phyloP scores from a whole-genome alignment of 1,140 invertebrate species.

The Lepidotrigona ventralis region DNA sequence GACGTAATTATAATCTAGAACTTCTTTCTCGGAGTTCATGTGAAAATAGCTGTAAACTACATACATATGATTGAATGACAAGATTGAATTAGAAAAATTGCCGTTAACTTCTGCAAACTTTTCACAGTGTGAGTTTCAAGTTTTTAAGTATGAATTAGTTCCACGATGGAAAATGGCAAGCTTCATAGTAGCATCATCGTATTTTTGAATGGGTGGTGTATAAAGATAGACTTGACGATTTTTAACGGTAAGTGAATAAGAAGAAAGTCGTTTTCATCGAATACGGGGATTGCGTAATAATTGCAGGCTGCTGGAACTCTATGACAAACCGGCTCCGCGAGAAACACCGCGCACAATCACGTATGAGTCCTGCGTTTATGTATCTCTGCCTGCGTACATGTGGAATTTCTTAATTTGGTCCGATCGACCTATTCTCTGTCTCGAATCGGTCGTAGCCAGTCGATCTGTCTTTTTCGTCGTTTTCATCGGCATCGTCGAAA shows the following conservation, averaged over 20 bases:
- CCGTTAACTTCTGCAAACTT: not conserved
- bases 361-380: slow-evolving; percentile 29
- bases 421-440: slow-evolving; percentile 58
- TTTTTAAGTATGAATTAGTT: not conserved
- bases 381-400: slow-evolving; percentile 5
- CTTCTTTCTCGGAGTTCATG: too few species aligned
- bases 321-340: slow-evolving; percentile 59
- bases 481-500: not conserved
- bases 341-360: slow-evolving; percentile 32
- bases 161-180: not conserved
- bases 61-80: too few species aligned
- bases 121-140: not conserved
- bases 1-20: not conserved
- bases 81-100: too few species aligned
- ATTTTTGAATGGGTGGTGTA: not conserved
- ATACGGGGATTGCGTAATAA: slow-evolving; percentile 58
- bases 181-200: not conserved
- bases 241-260: slow-evolving; percentile 27
- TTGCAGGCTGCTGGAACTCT: slow-evolving; percentile 38
- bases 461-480: slow-evolving; percentile 11
- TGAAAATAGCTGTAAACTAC: too few species aligned
- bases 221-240: not conserved
- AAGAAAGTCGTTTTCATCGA: slow-evolving; percentile 64
- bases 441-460: slow-evolving; percentile 49
- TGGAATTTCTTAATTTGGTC: slow-evolving; percentile 63